A percentile compares a stretch with the other conserved stretches of the same genome.
Evolutionary conservation across 2,113 vertebrate species (phyloP).

Genomic region (rat (Rattus norvegicus)): DNA sequence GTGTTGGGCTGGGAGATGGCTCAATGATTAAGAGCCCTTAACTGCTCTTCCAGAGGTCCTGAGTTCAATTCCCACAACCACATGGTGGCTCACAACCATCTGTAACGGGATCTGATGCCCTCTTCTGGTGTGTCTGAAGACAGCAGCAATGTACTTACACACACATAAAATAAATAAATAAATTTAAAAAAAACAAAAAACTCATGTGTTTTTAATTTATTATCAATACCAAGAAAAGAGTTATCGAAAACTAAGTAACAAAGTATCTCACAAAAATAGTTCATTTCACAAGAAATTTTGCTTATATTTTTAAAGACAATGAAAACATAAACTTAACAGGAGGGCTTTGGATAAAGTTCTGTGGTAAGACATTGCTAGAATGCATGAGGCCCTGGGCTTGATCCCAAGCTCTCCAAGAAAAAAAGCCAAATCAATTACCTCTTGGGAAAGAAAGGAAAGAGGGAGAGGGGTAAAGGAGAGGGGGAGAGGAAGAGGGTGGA

Average conservation of each 20-base stretch:
- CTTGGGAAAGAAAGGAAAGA: neutral
- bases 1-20: neutral
- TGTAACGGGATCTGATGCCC: too few relatives aligned
- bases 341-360: neutral
- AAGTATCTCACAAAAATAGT: neutral
- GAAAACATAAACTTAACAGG: neutral
- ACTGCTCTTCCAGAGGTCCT: too few relatives aligned
- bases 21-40: too few relatives aligned
- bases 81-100: too few relatives aligned
- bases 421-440: neutral
- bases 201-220: slow-evolving; percentile 32
- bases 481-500: too few relatives aligned
- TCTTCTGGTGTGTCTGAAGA: too few relatives aligned
- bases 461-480: neutral
- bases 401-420: neutral
- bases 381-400: neutral
- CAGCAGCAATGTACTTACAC: too few relatives aligned
- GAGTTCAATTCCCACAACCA: too few relatives aligned
- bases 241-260: slow-evolving; percentile 24
- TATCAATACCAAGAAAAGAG: neutral
- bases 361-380: neutral
- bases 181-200: neutral
- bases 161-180: too few relatives aligned
- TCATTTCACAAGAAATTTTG: neutral
- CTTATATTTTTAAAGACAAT: slow-evolving; percentile 15